A percentile compares a stretch with the other conserved stretches of the same genome.
These are phyloP conservation scores for Odontocolon sp. DNA, from an alignment of 2,888 invertebrate species.

Conservation along the genomic window DNA sequence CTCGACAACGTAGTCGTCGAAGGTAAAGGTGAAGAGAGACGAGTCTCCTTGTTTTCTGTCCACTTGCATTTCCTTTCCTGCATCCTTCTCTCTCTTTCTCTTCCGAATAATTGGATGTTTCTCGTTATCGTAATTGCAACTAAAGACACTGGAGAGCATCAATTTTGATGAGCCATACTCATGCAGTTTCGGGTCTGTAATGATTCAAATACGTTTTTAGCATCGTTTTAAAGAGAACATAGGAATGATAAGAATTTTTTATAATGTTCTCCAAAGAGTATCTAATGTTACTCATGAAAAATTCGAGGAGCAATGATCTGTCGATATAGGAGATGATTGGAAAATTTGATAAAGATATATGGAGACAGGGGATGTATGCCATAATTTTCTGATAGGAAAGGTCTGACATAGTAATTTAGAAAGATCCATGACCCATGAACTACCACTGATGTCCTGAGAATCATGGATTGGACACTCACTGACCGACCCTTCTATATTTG, in stretches of 20 bases:
- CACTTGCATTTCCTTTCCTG: slow-evolving; percentile 14
- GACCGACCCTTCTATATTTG: neutral
- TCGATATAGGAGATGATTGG: too few relatives aligned
- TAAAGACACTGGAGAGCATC: neutral
- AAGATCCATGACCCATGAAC: neutral
- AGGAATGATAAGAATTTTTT: too few relatives aligned
- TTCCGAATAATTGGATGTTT: slow-evolving; percentile 28
- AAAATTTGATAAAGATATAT: too few relatives aligned
- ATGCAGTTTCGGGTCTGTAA: too few relatives aligned
- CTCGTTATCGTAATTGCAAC: neutral
- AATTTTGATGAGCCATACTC: too few relatives aligned
- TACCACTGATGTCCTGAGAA: neutral
- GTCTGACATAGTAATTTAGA: neutral
- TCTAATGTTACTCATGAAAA: too few relatives aligned
- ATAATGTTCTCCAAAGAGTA: too few relatives aligned
- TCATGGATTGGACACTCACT: neutral
- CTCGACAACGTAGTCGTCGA: slow-evolving; percentile 31
- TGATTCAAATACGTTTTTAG: too few relatives aligned
- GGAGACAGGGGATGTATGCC: too few relatives aligned
- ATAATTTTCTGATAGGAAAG: neutral
- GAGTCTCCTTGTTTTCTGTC: neutral
- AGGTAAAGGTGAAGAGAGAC: slow-evolving; percentile 22
- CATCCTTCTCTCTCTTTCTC: neutral
- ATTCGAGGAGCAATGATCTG: too few relatives aligned
- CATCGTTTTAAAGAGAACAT: too few relatives aligned